Percentiles rank a stretch among this genome's conserved stretches.
Evolutionary conservation across 2,888 invertebrate species (phyloP).

Genomic region (Colletes collaris): DNA sequence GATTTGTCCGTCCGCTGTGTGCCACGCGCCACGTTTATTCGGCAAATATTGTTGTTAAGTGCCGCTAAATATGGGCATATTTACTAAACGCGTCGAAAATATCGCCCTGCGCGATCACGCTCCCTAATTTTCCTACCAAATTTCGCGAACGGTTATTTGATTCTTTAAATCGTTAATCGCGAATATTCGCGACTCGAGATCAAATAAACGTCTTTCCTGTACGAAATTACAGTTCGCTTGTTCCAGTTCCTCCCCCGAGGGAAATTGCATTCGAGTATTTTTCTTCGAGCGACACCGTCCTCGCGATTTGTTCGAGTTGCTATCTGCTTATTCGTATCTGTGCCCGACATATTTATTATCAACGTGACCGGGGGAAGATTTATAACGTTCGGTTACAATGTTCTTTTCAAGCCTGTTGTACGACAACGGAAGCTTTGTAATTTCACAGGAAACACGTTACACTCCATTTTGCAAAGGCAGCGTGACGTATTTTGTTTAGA

Average conservation of each 20-base stretch:
- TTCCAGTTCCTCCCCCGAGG: too few relatives aligned
- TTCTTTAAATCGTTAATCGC: too few relatives aligned
- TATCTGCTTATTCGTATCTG: slow-evolving; percentile 41
- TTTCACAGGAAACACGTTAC: too few relatives aligned
- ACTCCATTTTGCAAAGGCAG: too few relatives aligned
- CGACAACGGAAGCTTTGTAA: too few relatives aligned
- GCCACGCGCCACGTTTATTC: neutral
- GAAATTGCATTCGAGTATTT: neutral
- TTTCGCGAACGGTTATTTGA: neutral
- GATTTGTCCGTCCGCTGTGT: neutral
- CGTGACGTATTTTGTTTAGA: too few relatives aligned
- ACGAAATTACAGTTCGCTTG: neutral
- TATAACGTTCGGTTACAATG: slow-evolving; percentile 33
- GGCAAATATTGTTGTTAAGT: neutral
- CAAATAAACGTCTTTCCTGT: too few relatives aligned
- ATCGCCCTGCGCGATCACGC: neutral
- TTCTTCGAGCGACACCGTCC: neutral
- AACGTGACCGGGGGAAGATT: slow-evolving; percentile 41
- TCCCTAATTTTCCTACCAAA: neutral
- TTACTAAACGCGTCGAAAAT: slow-evolving; percentile 5
- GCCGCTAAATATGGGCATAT: slow-evolving; percentile 3
- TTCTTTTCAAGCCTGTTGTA: slow-evolving; percentile 5
- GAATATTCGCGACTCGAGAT: too few relatives aligned
- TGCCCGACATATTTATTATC: slow-evolving; percentile 55
- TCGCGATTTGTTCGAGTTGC: slow-evolving; percentile 38